Evolutionary conservation across 1,140 invertebrate genomes (phyloP).

Genomic region (Panagrolaimus sp.): DNA sequence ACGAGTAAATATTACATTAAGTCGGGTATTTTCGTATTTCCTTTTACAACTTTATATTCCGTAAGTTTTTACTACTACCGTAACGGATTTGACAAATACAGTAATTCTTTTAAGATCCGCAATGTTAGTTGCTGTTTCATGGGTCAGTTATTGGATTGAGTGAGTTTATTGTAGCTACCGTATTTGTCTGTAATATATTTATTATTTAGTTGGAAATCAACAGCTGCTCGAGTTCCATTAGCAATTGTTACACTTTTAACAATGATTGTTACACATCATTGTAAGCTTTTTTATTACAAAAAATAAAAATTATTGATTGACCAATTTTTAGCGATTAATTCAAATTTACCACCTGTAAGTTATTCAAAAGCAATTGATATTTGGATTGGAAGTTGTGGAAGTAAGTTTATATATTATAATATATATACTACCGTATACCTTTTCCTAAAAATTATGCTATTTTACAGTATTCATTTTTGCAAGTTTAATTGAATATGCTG

Average conservation of each 20-base stretch:
- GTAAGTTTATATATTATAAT: slow-evolving; percentile 28
- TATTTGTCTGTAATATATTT: no score
- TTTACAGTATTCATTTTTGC: slow-evolving; percentile 85
- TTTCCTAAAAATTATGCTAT: slow-evolving; percentile 30
- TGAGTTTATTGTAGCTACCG: no score
- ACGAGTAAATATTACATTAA: slow-evolving; percentile 86
- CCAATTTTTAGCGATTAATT: slow-evolving; percentile 78
- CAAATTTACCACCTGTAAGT: slow-evolving; percentile 87
- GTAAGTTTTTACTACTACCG: neutral
- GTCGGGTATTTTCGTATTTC: slow-evolving; percentile 92
- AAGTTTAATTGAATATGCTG: slow-evolving; percentile 87
- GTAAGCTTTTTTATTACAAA: slow-evolving; percentile 13
- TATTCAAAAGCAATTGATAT: slow-evolving; percentile 93
- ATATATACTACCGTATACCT: neutral
- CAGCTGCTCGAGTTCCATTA: slow-evolving; percentile 49
- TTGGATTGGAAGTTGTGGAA: slow-evolving; percentile 83
- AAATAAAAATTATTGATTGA: no score
- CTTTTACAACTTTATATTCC: slow-evolving; percentile 70
- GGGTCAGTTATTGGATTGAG: slow-evolving; percentile 60
- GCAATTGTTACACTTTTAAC: slow-evolving; percentile 44
- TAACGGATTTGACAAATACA: neutral
- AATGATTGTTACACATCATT: slow-evolving; percentile 66
- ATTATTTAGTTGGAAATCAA: slow-evolving; percentile 60
- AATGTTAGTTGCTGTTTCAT: slow-evolving; percentile 65
- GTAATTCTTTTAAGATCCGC: slow-evolving; percentile 47